Evolutionary conservation across 2,888 invertebrate species (phyloP).

Genomic region (Rosalia funebris): DNA sequence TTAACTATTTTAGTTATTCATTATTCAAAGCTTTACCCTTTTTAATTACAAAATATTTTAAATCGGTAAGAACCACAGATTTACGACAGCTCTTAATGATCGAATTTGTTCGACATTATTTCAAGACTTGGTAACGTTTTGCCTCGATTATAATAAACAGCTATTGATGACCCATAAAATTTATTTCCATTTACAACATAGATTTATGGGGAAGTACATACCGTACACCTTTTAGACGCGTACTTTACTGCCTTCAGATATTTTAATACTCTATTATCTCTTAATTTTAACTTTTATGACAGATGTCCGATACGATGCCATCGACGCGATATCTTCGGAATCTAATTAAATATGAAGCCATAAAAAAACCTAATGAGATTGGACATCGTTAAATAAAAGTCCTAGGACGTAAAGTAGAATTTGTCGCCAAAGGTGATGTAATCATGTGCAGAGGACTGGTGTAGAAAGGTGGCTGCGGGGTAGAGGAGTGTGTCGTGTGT

Average conservation of each 20-base stretch:
- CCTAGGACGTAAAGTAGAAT: conserved; percentile 42
- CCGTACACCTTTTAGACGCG: neutral
- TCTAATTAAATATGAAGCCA: conserved; percentile 38
- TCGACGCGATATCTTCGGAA: conserved; percentile 31
- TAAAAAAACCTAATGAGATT: conserved; percentile 46
- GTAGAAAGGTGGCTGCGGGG: conserved; percentile 37
- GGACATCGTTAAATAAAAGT: conserved; percentile 44
- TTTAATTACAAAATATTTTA: too few species aligned
- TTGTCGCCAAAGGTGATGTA: conserved; percentile 52
- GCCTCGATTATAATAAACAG: conserved; percentile 1
- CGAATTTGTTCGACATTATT: too few species aligned
- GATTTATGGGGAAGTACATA: conserved; percentile 1
- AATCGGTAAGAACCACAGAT: too few species aligned
- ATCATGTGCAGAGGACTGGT: conserved; percentile 41
- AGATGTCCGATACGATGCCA: conserved; percentile 6
- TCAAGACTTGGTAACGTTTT: too few species aligned
- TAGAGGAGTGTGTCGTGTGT: conserved; percentile 34
- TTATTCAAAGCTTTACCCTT: too few species aligned
- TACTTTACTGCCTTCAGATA: neutral
- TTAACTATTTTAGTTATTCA: too few species aligned
- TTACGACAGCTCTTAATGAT: too few species aligned
- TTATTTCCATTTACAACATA: conserved; percentile 7
- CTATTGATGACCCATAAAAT: conserved; percentile 1
- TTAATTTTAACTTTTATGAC: conserved; percentile 24
- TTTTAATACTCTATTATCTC: conserved; percentile 24